Conservation (phyloP, 2,113 vertebrate species). For the Danio rerio region DNA sequence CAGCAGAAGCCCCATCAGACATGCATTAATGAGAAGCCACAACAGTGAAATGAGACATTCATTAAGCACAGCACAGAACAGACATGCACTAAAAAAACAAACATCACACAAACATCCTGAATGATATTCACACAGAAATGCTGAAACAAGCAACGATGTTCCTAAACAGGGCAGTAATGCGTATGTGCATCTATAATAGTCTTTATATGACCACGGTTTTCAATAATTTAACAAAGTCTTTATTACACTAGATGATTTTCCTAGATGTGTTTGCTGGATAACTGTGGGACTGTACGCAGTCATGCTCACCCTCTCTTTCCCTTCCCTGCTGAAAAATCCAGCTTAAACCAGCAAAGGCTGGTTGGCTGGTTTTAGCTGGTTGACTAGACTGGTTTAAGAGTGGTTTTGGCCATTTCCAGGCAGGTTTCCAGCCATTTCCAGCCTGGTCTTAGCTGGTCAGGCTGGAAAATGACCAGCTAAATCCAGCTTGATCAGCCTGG, state of each 20-base stretch:
- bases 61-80: not conserved
- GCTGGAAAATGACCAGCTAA: too few species aligned
- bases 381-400: too few species aligned
- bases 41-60: slow-evolving; percentile 36
- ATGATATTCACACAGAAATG: not conserved
- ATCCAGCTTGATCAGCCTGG: too few species aligned
- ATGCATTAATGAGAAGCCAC: slow-evolving; percentile 38
- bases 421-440: too few species aligned
- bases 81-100: not conserved
- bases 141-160: not conserved
- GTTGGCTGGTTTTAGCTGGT: too few species aligned
- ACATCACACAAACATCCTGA: not conserved
- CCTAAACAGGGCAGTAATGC: not conserved
- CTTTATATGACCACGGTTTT: not conserved
- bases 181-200: not conserved
- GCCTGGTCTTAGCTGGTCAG: too few species aligned
- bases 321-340: too few species aligned
- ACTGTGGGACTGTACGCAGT: slow-evolving; percentile 25
- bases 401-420: too few species aligned
- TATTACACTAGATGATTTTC: not conserved
- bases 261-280: not conserved
- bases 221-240: not conserved
- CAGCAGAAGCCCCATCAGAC: slow-evolving; percentile 23
- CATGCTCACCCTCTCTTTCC: slow-evolving; percentile 45
- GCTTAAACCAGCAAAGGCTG: too few species aligned